A percentile compares a stretch with the other conserved stretches of the same genome.
Evolutionary conservation across 2,113 vertebrate genomes (phyloP).

Genomic region (Protobothrops flavoviridis): DNA sequence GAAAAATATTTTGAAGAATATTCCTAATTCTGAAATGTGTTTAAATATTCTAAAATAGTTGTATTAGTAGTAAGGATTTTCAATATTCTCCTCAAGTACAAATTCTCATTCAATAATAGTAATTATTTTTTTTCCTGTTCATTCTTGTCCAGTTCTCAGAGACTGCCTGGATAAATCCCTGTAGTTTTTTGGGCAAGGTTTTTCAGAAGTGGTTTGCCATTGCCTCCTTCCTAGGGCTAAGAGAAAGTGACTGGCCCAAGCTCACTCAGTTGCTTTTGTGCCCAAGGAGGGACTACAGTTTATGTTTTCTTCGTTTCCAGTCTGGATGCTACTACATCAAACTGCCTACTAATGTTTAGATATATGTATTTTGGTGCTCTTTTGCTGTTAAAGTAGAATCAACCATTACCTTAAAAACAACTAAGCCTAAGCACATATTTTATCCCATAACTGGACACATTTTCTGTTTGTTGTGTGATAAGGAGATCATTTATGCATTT

Average conservation of each 20-base stretch:
- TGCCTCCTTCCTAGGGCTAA: not conserved
- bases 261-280: not conserved
- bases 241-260: not conserved
- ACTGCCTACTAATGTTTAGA: not conserved
- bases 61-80: constrained; percentile 38
- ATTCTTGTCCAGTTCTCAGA: not conserved
- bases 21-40: not conserved
- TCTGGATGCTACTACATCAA: not conserved
- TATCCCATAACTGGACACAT: not conserved
- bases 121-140: not conserved
- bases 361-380: not conserved
- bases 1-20: not conserved
- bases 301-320: not conserved
- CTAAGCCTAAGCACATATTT: not conserved
- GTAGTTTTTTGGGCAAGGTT: not conserved
- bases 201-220: not conserved
- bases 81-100: not conserved
- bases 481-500: not conserved
- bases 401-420: not conserved
- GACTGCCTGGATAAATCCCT: not conserved
- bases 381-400: not conserved
- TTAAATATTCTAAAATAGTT: constrained; percentile 9
- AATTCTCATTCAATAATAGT: not conserved
- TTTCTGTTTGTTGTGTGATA: not conserved
- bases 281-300: not conserved